phyloP scores from a whole-genome alignment of 2,113 vertebrate species.

The Takifugu bimaculatus region DNA sequence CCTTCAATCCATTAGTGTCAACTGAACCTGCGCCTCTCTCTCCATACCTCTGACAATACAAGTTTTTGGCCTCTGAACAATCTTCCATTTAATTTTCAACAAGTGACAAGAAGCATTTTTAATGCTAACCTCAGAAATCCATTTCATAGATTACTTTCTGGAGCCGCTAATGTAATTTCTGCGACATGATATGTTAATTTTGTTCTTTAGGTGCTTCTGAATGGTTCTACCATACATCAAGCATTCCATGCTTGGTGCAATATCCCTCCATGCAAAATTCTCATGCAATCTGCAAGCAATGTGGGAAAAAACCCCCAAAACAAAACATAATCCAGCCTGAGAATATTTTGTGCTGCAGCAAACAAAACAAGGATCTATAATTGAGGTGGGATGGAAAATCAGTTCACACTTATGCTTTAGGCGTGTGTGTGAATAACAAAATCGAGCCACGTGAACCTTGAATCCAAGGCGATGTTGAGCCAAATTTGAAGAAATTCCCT shows the following conservation, averaged over 20 bases:
- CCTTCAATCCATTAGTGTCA: background rate
- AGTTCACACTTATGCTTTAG: too few species aligned
- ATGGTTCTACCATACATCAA: constrained; percentile 16
- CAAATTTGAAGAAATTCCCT: background rate
- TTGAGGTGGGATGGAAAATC: too few species aligned
- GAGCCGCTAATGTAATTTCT: constrained; percentile 18
- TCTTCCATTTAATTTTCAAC: constrained; percentile 21
- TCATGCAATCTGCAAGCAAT: too few species aligned
- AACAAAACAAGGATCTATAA: too few species aligned
- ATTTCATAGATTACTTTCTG: constrained; percentile 29
- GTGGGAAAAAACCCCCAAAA: too few species aligned
- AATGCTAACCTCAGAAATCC: constrained; percentile 30
- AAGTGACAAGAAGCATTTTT: constrained; percentile 9
- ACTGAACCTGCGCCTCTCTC: background rate
- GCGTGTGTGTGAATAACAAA: too few species aligned
- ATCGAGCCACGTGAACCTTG: too few species aligned
- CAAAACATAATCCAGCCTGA: too few species aligned
- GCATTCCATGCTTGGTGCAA: too few species aligned
- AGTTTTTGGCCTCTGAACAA: constrained; percentile 6
- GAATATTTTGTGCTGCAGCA: too few species aligned
- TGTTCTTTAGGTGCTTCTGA: constrained; percentile 13
- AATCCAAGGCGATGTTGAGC: too few species aligned
- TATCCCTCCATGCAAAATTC: too few species aligned
- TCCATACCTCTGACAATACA: background rate
- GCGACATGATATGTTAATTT: background rate